These are phyloP conservation scores for Falco punctatus DNA, from an alignment of 2,113 vertebrate genomes.

Conservation along the genomic window DNA sequence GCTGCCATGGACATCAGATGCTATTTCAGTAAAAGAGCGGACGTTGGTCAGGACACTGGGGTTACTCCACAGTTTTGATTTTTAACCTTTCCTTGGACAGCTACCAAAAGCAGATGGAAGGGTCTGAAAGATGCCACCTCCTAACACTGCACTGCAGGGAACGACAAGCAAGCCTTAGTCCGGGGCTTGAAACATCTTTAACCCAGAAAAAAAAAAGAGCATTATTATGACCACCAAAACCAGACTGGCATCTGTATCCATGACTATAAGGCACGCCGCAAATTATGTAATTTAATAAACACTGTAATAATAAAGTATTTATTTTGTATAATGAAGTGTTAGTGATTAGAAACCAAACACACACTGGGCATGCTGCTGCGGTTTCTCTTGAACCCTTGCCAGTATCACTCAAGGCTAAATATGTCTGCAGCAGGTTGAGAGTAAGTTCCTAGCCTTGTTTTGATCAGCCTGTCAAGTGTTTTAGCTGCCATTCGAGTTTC, in stretches of 20 bases:
- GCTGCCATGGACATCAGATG: not conserved
- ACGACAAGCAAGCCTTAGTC: not conserved
- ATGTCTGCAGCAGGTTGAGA: constrained; percentile 63
- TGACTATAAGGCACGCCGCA: constrained; percentile 13
- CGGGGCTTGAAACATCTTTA: not conserved
- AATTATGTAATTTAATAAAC: constrained; percentile 72
- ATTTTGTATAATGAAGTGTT: constrained; percentile 75
- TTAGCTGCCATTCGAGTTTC: constrained; percentile 65
- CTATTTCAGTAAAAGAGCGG: not conserved
- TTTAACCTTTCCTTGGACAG: constrained; percentile 51
- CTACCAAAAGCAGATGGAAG: not conserved
- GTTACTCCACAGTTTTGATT: not conserved
- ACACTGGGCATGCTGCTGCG: constrained; percentile 60
- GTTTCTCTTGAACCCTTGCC: constrained; percentile 73
- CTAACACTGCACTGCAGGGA: not conserved
- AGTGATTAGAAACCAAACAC: constrained; percentile 73
- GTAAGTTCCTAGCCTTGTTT: constrained; percentile 68
- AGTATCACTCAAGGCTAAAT: constrained; percentile 72
- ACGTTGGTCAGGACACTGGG: constrained; percentile 5
- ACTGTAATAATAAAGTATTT: constrained; percentile 74
- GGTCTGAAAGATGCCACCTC: constrained; percentile 42
- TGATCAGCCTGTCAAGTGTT: constrained; percentile 68
- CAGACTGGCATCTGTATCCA: constrained; percentile 58
- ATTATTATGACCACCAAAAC: not conserved
- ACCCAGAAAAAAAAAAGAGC: not conserved